A percentile compares a stretch with the other conserved stretches of the same genome.
phyloP scores from a whole-genome alignment of 2,113 vertebrate species.

The Acrocephalus kingi region DNA sequence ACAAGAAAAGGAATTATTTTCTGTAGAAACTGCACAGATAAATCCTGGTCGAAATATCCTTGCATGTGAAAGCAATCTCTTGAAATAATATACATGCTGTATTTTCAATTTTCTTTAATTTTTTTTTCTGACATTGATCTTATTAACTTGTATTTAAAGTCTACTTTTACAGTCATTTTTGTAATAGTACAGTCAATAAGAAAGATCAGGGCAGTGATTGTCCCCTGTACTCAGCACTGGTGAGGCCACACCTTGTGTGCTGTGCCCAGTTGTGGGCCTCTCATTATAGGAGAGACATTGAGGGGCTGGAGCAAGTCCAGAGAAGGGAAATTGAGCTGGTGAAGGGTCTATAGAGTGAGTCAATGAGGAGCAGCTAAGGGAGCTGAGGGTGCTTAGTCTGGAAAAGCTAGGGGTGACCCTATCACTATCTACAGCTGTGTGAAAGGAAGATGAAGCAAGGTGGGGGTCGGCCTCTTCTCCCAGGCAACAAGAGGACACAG shows the following conservation, averaged over 20 bases:
- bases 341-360: background rate
- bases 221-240: rapidly evolving
- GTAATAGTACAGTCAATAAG: background rate
- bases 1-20: constrained; percentile 28
- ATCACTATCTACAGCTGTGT: background rate
- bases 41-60: constrained; percentile 8
- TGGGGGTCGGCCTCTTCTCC: rapidly evolving
- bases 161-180: background rate
- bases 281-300: background rate
- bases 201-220: background rate
- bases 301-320: rapidly evolving
- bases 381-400: background rate
- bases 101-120: background rate
- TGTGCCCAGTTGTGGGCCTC: background rate
- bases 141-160: background rate
- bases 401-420: too few relatives aligned
- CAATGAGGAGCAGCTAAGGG: background rate
- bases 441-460: background rate
- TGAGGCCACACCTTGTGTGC: background rate
- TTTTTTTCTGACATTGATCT: background rate
- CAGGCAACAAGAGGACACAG: background rate
- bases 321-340: background rate
- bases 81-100: background rate
- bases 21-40: background rate
- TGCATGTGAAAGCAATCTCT: background rate